phyloP scores from a whole-genome alignment of 2,888 invertebrate genomes.

The Agrotis puta region DNA sequence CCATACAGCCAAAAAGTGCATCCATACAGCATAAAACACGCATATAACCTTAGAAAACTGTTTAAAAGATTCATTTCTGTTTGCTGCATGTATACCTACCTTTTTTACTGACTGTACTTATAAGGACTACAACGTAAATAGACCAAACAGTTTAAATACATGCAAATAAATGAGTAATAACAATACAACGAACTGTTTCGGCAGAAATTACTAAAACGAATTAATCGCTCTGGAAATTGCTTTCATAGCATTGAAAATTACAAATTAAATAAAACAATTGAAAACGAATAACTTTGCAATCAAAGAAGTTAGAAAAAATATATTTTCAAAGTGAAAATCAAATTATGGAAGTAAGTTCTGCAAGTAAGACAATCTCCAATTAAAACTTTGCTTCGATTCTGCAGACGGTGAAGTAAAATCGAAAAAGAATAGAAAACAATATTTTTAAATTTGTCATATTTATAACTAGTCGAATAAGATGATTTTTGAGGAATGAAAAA shows the following conservation, averaged over 20 bases:
- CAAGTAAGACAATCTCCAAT: constrained; percentile 52
- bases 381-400: constrained; percentile 49
- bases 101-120: neutral
- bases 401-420: constrained; percentile 30
- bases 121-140: neutral
- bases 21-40: too few species aligned
- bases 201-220: constrained; percentile 3
- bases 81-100: too few species aligned
- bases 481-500: too few species aligned
- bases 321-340: constrained; percentile 33
- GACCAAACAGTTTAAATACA: constrained; percentile 11
- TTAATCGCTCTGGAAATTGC: constrained; percentile 5
- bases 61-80: too few species aligned
- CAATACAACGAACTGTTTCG: constrained; percentile 22
- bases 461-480: neutral
- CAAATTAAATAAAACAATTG: constrained; percentile 23
- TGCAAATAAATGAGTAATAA: constrained; percentile 15
- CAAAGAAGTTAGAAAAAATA: constrained; percentile 40
- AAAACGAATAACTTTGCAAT: constrained; percentile 34
- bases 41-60: too few species aligned
- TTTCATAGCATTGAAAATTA: constrained; percentile 9
- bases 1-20: too few species aligned
- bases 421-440: constrained; percentile 29
- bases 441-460: constrained; percentile 12
- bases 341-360: constrained; percentile 45